Conservation (phyloP, 2,797 vertebrate species). For the Rhodeus uyekii region DNA sequence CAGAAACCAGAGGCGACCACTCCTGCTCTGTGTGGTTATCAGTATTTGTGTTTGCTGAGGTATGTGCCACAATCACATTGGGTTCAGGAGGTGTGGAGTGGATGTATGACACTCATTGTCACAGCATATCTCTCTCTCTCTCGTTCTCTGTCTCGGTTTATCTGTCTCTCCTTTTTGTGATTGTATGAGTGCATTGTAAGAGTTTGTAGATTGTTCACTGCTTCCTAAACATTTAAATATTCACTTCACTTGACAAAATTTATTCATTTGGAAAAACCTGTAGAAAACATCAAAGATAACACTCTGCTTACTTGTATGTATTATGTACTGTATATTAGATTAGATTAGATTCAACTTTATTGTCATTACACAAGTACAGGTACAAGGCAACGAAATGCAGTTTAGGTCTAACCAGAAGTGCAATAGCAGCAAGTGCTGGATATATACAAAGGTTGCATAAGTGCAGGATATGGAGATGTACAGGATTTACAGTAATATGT, state of each 20-base stretch:
- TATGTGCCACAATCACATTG: conserved; percentile 17
- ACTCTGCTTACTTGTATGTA: background rate
- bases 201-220: background rate
- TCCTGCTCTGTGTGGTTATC: conserved; percentile 42
- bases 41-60: conserved; percentile 41
- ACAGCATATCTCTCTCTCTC: background rate
- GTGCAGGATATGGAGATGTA: no score
- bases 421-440: no score
- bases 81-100: conserved; percentile 22
- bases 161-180: background rate
- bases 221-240: background rate
- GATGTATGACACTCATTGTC: background rate
- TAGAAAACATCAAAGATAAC: background rate
- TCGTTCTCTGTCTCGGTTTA: background rate
- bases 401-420: no score
- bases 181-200: background rate
- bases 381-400: no score
- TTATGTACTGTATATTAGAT: no score
- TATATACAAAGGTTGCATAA: no score
- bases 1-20: conserved; percentile 44
- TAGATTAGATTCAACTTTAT: no score
- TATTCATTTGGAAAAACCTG: background rate
- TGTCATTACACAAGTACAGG: no score
- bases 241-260: background rate
- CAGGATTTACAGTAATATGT: no score